Conservation (phyloP, 2,797 vertebrate genomes). For the Channallabes apus region DNA sequence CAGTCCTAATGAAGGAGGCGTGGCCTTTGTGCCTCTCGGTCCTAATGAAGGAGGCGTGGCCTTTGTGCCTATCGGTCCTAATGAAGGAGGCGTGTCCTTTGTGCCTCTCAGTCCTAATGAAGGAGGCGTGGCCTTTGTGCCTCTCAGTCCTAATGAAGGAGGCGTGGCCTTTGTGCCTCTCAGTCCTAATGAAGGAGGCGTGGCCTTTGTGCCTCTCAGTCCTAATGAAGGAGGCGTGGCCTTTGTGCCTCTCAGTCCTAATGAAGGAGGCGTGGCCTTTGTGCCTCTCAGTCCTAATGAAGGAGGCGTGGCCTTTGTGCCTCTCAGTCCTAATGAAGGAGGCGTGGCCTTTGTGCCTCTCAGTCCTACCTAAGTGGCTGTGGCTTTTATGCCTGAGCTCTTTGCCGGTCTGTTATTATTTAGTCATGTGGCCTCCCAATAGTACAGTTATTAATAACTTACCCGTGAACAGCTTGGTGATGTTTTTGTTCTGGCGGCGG, state of each 20-base stretch:
- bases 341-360: too few species aligned
- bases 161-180: neutral
- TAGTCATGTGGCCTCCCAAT: too few species aligned
- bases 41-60: neutral
- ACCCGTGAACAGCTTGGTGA: constrained; percentile 98
- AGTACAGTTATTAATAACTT: neutral
- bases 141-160: too few species aligned
- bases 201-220: neutral
- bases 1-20: neutral
- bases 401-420: neutral
- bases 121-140: too few species aligned
- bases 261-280: neutral
- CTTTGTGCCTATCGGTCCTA: neutral
- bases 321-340: neutral
- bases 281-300: neutral
- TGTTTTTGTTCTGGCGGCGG: constrained; percentile 92
- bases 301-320: neutral
- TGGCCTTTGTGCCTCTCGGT: neutral
- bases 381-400: neutral
- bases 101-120: too few species aligned
- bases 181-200: neutral
- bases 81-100: neutral
- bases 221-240: neutral
- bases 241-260: neutral
- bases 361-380: neutral